Evolutionary conservation across 2,888 invertebrate species (phyloP), one percentile per base, ranked within the genome.

Genomic region (Cerastis leucographa): DNA sequence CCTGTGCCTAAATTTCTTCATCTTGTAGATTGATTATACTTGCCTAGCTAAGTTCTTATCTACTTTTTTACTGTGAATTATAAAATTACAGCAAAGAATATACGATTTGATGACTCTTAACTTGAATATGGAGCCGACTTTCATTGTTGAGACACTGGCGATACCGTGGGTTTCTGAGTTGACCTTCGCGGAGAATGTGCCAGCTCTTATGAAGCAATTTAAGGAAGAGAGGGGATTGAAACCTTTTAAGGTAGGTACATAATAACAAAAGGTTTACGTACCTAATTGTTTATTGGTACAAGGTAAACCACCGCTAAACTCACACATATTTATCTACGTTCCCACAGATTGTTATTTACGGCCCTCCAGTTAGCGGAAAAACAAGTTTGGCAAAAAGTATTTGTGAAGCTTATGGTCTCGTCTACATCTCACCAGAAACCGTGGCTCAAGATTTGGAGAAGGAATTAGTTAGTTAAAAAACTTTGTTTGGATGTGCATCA

Each of bases 291-390:
- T 71, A 82, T 70, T 82, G 76, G 81, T 77, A 84, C 81, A 79
- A 85, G 84, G 85, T 81, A 29, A 82, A 79, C 74, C 42, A 51
- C 72, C 29, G 29, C 46, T 74, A 40, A 71, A 49, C 71, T 73
- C 62, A 76, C 40, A 64, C 59, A 62, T 59, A 35, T 59, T 25
- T 49, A 11, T 42, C n/a, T 64, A 44, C 2, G 44, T 85, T 79
- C 66, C 69, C 73, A 76, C 89, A 96, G 96, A 90, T 96, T 22
- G 59, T 98, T 25, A 91, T 98, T 3, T 97, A 97, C 84, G 98
- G 98, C 2, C 98, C 98, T 35, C 97, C 98, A 7, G 97, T 97
- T 12, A 96, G 97, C 19, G 98, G 98, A 40, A 98, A 98, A 93
- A 97, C 97, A 0, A 95, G 94, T 35, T 86, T 98, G 74, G 97